Evolutionary conservation across 2,888 invertebrate species (phyloP), one percentile per base, ranked within the genome.

Genomic region (Kuschelorhynchus macadamiae): DNA sequence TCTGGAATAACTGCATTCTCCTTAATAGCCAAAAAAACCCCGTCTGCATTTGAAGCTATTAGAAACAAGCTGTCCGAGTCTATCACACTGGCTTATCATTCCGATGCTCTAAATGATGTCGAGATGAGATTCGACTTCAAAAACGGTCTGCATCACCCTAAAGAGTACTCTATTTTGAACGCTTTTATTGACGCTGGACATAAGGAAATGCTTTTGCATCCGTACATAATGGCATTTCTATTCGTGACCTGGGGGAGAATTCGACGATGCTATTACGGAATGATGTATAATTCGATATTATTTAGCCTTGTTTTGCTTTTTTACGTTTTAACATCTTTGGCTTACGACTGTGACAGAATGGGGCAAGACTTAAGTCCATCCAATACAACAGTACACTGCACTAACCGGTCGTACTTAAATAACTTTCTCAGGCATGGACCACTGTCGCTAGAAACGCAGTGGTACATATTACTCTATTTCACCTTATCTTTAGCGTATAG

Each of bases 201-300:
- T 79, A 95, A 95, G 78, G 93, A 94, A 81, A 92, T 95, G 41
- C 83, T 95, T 1, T 87, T 94, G 57, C 95, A 95, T 85, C 95
- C 95, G 0, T 84, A 95, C 3, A 94, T 94, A 81, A 93, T 94
- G 11, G 94, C 95, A 0, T 95, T 95, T 79, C 85, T 95, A 0
- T 91, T 94, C 79, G 88, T 95, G 55, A 95, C 95, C 80, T 95
- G 95, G 95, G 92, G 93, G 76, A 94, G 94, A 81, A 94, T 95
- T 72, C 88, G 94, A 18, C 93, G 94, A 84, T 95, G 94, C 79
- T 95, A 95, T 78, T 90, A 94, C n/a, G 93, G 91, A 0, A 86
- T 94, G 62, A 85, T 94, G 73, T 87, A 93, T 71, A 88, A 94
- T 75, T 93, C 93, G 81, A 89, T 92, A 69, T 88, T 92, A 62